A percentile compares a stretch with the other conserved stretches of the same genome.
These are phyloP conservation scores for Caenorhabditis imperialis DNA, from an alignment of 2,888 invertebrate genomes.

Conservation along the genomic window DNA sequence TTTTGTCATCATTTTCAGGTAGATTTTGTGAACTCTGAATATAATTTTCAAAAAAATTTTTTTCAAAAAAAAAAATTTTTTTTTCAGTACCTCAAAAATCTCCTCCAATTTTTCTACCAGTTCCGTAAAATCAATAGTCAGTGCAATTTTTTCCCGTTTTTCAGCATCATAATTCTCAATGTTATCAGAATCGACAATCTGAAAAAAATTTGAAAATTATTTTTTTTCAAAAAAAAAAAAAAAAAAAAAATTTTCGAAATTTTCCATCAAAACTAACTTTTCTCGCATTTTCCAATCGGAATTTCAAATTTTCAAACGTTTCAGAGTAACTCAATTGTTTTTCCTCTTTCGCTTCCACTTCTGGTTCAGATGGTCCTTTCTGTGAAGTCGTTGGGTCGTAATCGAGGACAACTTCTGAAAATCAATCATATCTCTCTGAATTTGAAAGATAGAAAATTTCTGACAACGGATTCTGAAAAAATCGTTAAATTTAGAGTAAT, in stretches of 20 bases:
- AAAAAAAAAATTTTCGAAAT: no score
- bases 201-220: not conserved
- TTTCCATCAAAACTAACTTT: not conserved
- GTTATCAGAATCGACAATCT: no score
- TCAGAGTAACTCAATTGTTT: no score
- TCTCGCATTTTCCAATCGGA: not conserved
- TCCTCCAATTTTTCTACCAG: slow-evolving; percentile 10
- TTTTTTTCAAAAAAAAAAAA: no score
- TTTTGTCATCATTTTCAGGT: slow-evolving; percentile 1
- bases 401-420: slow-evolving; percentile 30
- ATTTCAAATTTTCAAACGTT: no score
- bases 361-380: slow-evolving; percentile 11
- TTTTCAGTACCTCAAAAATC: slow-evolving; percentile 27
- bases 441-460: no score
- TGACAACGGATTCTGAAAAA: no score
- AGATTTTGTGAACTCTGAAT: slow-evolving; percentile 1
- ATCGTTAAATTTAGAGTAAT: no score
- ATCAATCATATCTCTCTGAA: not conserved
- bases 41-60: not conserved
- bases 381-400: slow-evolving; percentile 26
- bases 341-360: no score
- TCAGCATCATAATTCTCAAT: no score
- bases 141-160: slow-evolving; percentile 1
- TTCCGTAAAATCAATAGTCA: slow-evolving; percentile 29
- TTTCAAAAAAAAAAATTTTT: no score